Evolutionary conservation across 64 coral and sea anemone species (phyloP).

Genomic region (Pocillopora damicornis): DNA sequence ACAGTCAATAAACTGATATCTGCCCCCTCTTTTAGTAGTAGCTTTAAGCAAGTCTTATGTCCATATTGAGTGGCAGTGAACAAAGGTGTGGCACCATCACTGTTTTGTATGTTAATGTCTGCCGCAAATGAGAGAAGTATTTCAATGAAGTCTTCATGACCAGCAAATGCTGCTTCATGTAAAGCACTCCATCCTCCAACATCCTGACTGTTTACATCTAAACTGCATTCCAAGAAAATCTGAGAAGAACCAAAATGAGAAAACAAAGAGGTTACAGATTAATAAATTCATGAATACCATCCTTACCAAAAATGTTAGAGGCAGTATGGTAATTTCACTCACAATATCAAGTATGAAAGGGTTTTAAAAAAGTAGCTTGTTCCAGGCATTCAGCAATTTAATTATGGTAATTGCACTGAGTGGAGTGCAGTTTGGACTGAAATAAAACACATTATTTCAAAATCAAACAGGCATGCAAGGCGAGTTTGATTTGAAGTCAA

Average conservation of each 20-base stretch:
- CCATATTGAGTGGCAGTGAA: conserved; percentile 82
- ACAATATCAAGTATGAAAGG: too few relatives aligned
- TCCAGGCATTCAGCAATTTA: too few relatives aligned
- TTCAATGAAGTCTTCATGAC: conserved; percentile 25
- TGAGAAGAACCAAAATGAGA: conserved; percentile 1
- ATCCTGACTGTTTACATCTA: conserved; percentile 61
- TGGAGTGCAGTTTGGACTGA: too few relatives aligned
- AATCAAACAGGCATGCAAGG: too few relatives aligned
- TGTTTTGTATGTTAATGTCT: conserved; percentile 58
- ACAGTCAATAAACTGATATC: conserved; percentile 48
- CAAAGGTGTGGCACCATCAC: conserved; percentile 68
- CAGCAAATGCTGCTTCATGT: conserved; percentile 78
- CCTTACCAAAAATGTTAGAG: too few relatives aligned
- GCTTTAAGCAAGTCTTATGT: conserved; percentile 35
- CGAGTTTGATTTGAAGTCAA: too few relatives aligned
- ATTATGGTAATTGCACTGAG: too few relatives aligned
- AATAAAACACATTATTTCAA: too few relatives aligned
- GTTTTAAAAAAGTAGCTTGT: too few relatives aligned
- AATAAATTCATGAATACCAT: too few relatives aligned
- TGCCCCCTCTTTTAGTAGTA: conserved; percentile 49
- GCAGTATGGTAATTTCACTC: too few relatives aligned
- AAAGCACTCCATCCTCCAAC: conserved; percentile 76
- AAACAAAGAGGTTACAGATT: not conserved
- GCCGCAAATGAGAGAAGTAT: conserved; percentile 37
- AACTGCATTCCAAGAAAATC: conserved; percentile 45